Conservation (phyloP, 2,113 vertebrate genomes). For the Aldabrachelys gigantea region DNA sequence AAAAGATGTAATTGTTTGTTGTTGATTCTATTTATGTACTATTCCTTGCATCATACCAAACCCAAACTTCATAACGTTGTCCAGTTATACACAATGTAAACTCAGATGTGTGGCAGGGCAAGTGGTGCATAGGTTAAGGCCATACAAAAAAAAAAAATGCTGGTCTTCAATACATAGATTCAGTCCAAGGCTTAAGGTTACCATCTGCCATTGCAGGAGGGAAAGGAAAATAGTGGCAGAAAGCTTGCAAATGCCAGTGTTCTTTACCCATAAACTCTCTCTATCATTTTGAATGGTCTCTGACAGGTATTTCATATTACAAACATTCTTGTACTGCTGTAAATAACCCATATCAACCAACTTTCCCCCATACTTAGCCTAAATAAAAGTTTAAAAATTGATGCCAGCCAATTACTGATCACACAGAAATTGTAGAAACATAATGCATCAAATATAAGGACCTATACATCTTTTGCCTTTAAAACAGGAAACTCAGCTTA, state of each 20-base stretch:
- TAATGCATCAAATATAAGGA: background rate
- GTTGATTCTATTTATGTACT: background rate
- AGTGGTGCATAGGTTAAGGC: background rate
- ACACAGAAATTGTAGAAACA: background rate
- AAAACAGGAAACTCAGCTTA: background rate
- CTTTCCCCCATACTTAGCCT: background rate
- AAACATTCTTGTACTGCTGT: background rate
- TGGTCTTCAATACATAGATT: background rate
- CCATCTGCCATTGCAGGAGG: background rate
- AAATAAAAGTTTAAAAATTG: background rate
- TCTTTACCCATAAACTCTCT: background rate
- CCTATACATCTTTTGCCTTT: background rate
- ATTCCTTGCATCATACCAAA: background rate
- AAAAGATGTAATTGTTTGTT: background rate
- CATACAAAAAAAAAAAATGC: background rate
- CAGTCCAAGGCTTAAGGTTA: background rate
- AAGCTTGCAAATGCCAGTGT: background rate
- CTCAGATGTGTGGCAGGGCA: background rate
- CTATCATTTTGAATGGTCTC: background rate
- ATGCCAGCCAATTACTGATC: background rate
- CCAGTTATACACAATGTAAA: background rate
- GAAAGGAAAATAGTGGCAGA: background rate
- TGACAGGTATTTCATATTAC: background rate
- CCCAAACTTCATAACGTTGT: background rate
- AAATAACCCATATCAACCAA: background rate